Evolutionary conservation across 64 coral and sea anemone genomes (phyloP).

Genomic region (Pachyseris speciosa): DNA sequence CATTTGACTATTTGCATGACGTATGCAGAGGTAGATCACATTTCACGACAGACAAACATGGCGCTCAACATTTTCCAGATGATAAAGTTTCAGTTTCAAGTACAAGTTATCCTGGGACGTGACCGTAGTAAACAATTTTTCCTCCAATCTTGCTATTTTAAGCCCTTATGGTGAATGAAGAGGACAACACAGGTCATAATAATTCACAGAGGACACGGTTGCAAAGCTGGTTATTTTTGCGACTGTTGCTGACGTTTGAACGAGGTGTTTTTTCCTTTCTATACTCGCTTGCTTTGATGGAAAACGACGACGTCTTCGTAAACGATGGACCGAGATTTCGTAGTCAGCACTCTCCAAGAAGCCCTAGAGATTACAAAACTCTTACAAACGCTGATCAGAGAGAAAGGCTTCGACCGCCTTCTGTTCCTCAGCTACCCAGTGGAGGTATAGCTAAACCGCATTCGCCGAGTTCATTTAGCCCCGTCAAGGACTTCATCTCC

Average conservation of each 20-base stretch:
- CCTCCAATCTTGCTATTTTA: neutral
- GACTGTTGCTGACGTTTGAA: constrained; percentile 63
- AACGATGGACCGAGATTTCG: constrained; percentile 34
- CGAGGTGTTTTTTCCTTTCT: constrained; percentile 58
- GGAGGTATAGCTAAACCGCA: constrained; percentile 49
- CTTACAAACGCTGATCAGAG: constrained; percentile 7
- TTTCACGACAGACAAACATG: neutral
- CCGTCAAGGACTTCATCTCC: constrained; percentile 92
- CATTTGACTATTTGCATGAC: neutral
- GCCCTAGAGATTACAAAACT: constrained; percentile 43
- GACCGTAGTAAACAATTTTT: neutral
- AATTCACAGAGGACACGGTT: neutral
- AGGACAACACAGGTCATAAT: neutral
- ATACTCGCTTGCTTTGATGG: constrained; percentile 44
- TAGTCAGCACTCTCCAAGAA: constrained; percentile 32
- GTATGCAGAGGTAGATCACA: neutral
- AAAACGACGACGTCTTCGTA: constrained; percentile 80
- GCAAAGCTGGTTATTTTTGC: constrained; percentile 7
- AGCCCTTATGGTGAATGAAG: constrained; percentile 31
- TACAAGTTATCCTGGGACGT: neutral
- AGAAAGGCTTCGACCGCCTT: constrained; percentile 37
- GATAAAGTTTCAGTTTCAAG: constrained; percentile 6
- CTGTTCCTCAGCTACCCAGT: constrained; percentile 55
- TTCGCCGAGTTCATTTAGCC: constrained; percentile 55
- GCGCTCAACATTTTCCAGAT: neutral